Evolutionary conservation across 2,888 invertebrate genomes (phyloP).

Genomic region (Galerucella pusilla): DNA sequence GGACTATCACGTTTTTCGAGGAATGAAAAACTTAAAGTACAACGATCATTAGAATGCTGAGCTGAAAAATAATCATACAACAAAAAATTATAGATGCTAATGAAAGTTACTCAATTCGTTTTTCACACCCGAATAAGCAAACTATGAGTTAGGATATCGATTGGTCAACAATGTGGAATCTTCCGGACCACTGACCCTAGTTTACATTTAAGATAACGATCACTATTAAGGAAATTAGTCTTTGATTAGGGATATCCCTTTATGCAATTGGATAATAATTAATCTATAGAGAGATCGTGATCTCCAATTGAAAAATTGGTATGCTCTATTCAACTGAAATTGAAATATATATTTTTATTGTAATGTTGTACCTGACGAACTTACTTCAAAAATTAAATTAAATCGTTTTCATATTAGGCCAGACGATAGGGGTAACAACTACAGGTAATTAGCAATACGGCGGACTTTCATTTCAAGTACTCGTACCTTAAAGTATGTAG

Average conservation of each 20-base stretch:
- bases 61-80: background rate
- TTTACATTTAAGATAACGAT: constrained; percentile 26
- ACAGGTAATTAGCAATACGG: too few relatives aligned
- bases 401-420: too few relatives aligned
- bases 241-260: constrained; percentile 20
- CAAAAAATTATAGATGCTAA: background rate
- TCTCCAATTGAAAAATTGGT: background rate
- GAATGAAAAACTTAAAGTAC: too few relatives aligned
- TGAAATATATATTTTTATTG: background rate
- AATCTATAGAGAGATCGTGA: background rate
- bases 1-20: too few relatives aligned
- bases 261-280: constrained; percentile 14
- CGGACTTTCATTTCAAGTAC: too few relatives aligned
- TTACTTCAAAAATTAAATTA: too few relatives aligned
- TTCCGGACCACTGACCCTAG: constrained; percentile 22
- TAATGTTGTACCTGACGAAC: background rate
- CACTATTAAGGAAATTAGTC: constrained; percentile 24
- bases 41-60: too few relatives aligned
- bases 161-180: constrained; percentile 6
- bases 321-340: background rate
- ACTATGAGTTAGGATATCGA: constrained; percentile 4
- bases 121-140: background rate
- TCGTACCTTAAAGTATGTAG: too few relatives aligned
- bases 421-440: too few relatives aligned
- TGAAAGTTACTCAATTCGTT: background rate